A percentile compares a stretch with the other conserved stretches of the same genome.
Conservation (phyloP, 2,113 vertebrate species). For the Cettia cetti region DNA sequence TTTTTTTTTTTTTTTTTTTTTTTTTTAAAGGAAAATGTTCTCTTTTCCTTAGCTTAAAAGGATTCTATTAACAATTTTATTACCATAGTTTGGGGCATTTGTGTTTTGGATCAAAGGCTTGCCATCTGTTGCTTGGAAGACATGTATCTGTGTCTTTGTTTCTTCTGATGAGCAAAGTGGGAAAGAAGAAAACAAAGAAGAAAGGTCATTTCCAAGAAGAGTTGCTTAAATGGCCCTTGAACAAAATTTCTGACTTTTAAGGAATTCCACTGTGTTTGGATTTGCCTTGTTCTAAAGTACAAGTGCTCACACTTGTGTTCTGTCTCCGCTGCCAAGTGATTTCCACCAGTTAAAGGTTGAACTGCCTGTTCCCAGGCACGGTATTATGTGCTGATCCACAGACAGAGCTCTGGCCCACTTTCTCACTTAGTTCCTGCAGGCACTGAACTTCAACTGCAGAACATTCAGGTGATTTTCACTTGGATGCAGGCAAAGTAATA, state of each 20-base stretch:
- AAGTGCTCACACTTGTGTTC: rapidly evolving
- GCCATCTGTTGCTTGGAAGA: background rate
- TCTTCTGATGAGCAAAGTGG: background rate
- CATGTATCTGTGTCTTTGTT: background rate
- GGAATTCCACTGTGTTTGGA: background rate
- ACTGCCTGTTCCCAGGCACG: background rate
- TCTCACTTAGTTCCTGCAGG: background rate
- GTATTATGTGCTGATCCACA: background rate
- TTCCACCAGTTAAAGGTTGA: background rate
- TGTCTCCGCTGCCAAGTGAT: background rate
- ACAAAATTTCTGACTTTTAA: background rate
- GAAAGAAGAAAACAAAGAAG: background rate
- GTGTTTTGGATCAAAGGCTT: background rate
- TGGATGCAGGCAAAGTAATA: background rate
- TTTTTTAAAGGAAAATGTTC: background rate
- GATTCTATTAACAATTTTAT: background rate
- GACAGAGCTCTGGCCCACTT: background rate
- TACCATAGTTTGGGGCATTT: background rate
- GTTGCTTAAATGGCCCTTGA: background rate
- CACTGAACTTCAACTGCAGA: background rate
- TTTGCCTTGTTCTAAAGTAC: background rate
- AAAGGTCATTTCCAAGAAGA: background rate
- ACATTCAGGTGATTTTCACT: background rate
- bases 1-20: no score
- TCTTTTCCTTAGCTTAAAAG: background rate